Evolutionary conservation across 53 echinoderm and acorn worm species (phyloP).

Genomic region (Holothuria leucospilota): DNA sequence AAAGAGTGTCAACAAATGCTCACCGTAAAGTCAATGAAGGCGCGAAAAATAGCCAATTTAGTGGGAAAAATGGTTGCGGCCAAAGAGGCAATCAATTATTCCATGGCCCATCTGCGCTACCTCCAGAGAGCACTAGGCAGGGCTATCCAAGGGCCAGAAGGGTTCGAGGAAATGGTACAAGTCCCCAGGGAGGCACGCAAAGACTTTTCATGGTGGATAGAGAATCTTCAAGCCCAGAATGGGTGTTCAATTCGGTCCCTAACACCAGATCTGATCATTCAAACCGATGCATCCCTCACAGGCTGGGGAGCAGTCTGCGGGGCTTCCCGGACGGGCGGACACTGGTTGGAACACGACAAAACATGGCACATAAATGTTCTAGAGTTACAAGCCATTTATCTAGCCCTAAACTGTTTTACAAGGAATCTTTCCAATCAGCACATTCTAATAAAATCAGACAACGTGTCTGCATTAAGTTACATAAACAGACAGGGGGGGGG

Average conservation of each 20-base stretch:
- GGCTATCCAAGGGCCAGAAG: not conserved
- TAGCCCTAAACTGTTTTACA: slow-evolving; percentile 13
- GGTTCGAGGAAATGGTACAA: not conserved
- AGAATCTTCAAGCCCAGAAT: slow-evolving; percentile 23
- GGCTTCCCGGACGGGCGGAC: not conserved
- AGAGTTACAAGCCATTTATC: not conserved
- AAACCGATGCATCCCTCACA: not conserved
- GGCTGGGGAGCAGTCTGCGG: not conserved
- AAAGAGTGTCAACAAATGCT: not conserved
- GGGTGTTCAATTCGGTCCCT: not conserved
- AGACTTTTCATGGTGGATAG: slow-evolving; percentile 18
- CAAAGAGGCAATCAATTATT: slow-evolving; percentile 13
- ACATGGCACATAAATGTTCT: slow-evolving; percentile 25
- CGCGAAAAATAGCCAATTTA: not conserved
- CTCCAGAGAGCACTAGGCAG: not conserved
- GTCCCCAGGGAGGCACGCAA: not conserved
- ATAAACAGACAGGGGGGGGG: slow-evolving; percentile 33
- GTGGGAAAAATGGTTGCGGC: slow-evolving; percentile 27
- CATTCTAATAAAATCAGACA: slow-evolving; percentile 23
- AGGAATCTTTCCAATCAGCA: not conserved
- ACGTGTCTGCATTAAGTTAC: slow-evolving; percentile 1
- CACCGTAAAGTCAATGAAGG: not conserved
- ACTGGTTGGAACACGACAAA: slow-evolving; percentile 5
- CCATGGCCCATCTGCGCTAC: slow-evolving; percentile 20
- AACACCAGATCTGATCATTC: slow-evolving; percentile 9